Evolutionary conservation across 1,140 invertebrate species (phyloP), one percentile per base, ranked within the genome.

Genomic region (Papilio polytes): DNA sequence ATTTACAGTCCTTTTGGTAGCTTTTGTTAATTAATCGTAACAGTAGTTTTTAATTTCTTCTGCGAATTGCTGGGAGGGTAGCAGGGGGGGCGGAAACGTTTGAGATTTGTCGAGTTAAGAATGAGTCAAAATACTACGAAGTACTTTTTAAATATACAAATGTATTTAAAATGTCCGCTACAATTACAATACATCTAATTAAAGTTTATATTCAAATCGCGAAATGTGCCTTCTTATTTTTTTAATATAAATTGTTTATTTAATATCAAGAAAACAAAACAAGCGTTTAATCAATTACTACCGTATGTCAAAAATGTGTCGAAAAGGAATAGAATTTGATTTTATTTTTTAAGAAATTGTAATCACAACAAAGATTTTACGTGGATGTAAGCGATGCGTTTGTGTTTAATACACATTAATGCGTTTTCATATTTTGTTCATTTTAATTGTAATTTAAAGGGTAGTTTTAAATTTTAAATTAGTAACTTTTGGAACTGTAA

Each of bases 401-500:
- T n/a, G n/a, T n/a, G n/a, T n/a, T n/a, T n/a, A n/a, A 51, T 51
- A 18, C 18, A 51, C 18, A 51, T 51, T 6, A 20, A 9, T 56
- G 9, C 53, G n/a, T 20, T 56, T 20, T 56, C n/a, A 7, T 56
- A 56, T 20, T 56, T 56, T 1, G 53, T 18, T 9, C 3, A 20
- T 9, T 56, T 56, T 56, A 56, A 20, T 51, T 20, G n/a, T 56
- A 56, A 56, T 20, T 56, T 18, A 56, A 20, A 20, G 53, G 53
- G 53, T 56, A 56, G 53, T 56, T 56, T 20, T 56, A 56, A 56
- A 56, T 56, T 56, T 20, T 56, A 56, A 56, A 56, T 56, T 56
- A 56, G 18, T n/a, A 53, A 53, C 51, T 48, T 1, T 7, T 56
- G 20, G 9, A 56, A 2, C 1, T n/a, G 9, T 56, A 56, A 20